Percentiles rank a stretch among this genome's conserved stretches.
phyloP scores from a whole-genome alignment of 2,113 vertebrate species.

The Oxyruncus cristatus region DNA sequence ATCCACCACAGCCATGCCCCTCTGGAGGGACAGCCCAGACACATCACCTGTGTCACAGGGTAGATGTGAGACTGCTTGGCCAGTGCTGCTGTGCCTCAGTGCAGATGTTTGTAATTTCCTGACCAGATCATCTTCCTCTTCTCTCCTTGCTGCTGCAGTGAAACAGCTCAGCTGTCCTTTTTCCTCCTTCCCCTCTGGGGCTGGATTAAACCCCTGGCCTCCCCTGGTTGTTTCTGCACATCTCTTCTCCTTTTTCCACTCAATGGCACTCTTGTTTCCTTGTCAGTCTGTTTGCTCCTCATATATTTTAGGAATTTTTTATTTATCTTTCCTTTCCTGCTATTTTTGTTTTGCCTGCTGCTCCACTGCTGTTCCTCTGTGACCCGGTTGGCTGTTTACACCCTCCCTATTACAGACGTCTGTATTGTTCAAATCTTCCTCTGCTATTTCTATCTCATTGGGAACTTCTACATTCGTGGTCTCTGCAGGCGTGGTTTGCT shows the following conservation, averaged over 20 bases:
- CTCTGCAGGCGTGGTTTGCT: background rate
- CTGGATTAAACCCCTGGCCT: background rate
- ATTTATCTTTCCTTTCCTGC: constrained; percentile 59
- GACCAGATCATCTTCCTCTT: background rate
- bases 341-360: constrained; percentile 48
- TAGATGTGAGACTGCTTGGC: background rate
- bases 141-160: background rate
- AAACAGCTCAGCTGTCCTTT: background rate
- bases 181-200: background rate
- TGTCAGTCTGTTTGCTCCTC: constrained; percentile 28
- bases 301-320: constrained; percentile 58
- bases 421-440: background rate
- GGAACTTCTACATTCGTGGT: background rate
- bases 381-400: background rate
- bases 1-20: accelerated
- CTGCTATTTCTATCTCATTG: constrained; percentile 12
- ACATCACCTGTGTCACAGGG: background rate
- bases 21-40: background rate
- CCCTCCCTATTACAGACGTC: background rate
- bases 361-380: background rate
- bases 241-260: background rate
- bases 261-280: constrained; percentile 37
- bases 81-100: background rate
- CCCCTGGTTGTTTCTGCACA: background rate
- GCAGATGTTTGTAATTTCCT: constrained; percentile 11